A percentile compares a stretch with the other conserved stretches of the same genome.
Evolutionary conservation across 2,888 invertebrate genomes (phyloP).

Genomic region (Erynnis tages): DNA sequence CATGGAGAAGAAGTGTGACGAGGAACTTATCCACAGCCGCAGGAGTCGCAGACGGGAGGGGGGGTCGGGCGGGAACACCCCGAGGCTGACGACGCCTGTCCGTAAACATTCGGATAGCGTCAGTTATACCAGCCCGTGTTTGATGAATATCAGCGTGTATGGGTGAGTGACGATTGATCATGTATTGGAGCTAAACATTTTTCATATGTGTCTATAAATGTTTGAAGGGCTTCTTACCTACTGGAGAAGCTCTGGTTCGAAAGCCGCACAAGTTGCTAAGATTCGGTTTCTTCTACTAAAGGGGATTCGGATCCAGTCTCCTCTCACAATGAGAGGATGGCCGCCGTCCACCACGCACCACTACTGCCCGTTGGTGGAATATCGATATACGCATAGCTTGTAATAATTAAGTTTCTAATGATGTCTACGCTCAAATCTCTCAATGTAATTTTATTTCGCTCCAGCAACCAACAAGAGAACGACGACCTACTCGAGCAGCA

Average conservation of each 20-base stretch:
- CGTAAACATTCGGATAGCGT: slow-evolving; percentile 40
- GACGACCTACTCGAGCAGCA: slow-evolving; percentile 86
- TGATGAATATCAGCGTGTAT: slow-evolving; percentile 56
- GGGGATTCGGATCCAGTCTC: no score
- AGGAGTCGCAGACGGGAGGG: slow-evolving; percentile 56
- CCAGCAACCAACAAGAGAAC: slow-evolving; percentile 76
- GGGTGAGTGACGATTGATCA: slow-evolving; percentile 33
- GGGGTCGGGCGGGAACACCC: slow-evolving; percentile 48
- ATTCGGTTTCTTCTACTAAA: no score
- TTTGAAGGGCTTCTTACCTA: no score
- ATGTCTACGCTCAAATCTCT: not conserved
- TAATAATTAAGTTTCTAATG: no score
- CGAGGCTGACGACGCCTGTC: slow-evolving; percentile 51
- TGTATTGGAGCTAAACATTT: no score
- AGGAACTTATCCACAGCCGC: slow-evolving; percentile 83
- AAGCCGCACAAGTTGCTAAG: no score
- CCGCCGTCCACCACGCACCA: no score
- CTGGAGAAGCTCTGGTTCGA: no score
- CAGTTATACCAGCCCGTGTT: slow-evolving; percentile 59
- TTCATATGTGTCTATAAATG: no score
- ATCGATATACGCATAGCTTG: no score
- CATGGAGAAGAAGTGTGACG: slow-evolving; percentile 86
- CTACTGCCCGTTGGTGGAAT: no score
- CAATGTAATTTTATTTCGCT: not conserved
- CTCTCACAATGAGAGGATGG: no score